Conservation (phyloP, 2,888 invertebrate species). For the Icerya purchasi region DNA sequence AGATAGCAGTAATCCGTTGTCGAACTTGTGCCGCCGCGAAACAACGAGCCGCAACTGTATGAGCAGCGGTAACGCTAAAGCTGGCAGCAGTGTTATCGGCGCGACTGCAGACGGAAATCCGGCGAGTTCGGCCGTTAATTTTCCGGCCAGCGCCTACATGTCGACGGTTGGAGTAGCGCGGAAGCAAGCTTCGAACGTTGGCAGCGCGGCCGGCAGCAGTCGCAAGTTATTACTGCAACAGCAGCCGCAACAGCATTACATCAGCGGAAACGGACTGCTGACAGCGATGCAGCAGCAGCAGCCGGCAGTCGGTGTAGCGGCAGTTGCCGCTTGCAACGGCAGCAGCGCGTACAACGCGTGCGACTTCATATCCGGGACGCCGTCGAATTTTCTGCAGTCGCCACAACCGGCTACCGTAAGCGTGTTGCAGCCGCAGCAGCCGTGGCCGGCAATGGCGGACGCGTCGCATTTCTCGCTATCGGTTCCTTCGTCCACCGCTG, state of each 20-base stretch:
- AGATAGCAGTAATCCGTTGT: no score
- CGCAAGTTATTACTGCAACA: neutral
- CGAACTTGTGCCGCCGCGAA: no score
- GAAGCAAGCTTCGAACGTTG: no score
- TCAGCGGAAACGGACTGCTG: neutral
- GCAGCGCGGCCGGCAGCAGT: neutral
- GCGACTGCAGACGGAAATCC: no score
- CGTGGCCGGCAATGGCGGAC: conserved; percentile 2
- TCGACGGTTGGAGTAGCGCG: no score
- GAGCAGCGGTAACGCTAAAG: no score
- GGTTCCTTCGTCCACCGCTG: neutral
- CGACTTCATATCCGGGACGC: neutral
- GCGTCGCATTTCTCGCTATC: conserved; percentile 8
- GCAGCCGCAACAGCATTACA: neutral
- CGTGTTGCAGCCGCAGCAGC: conserved; percentile 2
- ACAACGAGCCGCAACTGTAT: no score
- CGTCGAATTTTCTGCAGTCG: neutral
- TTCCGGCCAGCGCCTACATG: no score
- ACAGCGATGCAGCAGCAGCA: conserved; percentile 1
- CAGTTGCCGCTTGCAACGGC: conserved; percentile 1
- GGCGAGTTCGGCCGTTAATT: no score
- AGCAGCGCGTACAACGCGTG: neutral
- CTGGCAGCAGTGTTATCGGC: no score
- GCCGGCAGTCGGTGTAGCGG: conserved; percentile 9
- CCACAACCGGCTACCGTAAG: neutral